Evolutionary conservation across 2,888 invertebrate genomes (phyloP), one percentile per base, ranked within the genome.

Genomic region (Tinea pellionella): DNA sequence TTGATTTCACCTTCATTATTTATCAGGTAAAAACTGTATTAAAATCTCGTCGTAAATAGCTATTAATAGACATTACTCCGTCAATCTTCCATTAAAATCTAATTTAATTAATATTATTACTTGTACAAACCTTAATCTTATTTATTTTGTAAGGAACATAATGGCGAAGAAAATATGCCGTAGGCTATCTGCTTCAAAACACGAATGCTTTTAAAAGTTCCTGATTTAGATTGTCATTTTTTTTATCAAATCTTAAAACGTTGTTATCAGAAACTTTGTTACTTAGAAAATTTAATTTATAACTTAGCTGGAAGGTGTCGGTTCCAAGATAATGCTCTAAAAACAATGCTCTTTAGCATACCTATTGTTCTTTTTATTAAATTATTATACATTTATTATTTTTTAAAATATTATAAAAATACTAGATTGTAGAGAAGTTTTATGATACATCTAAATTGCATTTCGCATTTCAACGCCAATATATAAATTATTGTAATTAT

Each of bases 151-250:
- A 15, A 16, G 2, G 15, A 16, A 15, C 8, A 9, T 6, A 47
- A 13, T 47, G 16, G 9, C 47, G 47, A 47, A 16, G 47, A 16
- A 47, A 47, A 47, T 15, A 16, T 16, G 47, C 47, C 47, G 6
- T 15, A 16, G 47, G 47, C 47, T 15, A 47, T 47, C 47, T 6
- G 47, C 13, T 13, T 47, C 15, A 47, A 16, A n/a, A 15, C 47
- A 13, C 47, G 9, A 47, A 47, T 47, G 47, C 47, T 47, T 47
- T 47, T 47, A 47, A 47, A 47, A 47, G 47, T 47, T 47, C 15
- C 47, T 47, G n/a, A 47, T 47, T 47, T 47, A 15, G 15, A 47
- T 47, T 47, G 47, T 47, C 47, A 16, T 47, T 47, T 7, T n/a
- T n/a, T 47, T 47, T 47, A 47, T 47, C 13, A 47, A 47, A 47